A percentile compares a stretch with the other conserved stretches of the same genome.
These are phyloP conservation scores for Myotis brandtii DNA, from an alignment of 2,113 vertebrate genomes.

Conservation along the genomic window DNA sequence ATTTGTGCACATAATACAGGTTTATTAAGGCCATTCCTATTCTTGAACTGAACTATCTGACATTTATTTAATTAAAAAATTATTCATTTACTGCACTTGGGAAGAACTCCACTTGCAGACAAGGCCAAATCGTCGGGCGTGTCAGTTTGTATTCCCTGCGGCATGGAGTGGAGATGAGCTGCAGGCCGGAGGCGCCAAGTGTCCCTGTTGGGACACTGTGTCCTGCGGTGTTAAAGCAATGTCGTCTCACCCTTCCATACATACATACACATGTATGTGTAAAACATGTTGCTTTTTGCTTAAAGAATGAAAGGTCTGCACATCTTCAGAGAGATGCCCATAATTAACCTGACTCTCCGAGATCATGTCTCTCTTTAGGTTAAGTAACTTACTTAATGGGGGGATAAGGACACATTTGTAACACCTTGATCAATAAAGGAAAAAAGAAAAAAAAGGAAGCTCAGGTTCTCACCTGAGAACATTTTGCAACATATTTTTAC, in stretches of 20 bases:
- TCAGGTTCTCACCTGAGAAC: background rate
- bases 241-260: background rate
- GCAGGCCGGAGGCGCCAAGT: background rate
- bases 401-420: too few species aligned
- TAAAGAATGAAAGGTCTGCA: background rate
- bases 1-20: conserved; percentile 26
- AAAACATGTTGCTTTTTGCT: background rate
- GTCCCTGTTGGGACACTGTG: background rate
- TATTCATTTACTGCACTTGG: conserved; percentile 58
- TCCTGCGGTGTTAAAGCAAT: conserved; percentile 4
- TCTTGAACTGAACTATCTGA: conserved; percentile 49
- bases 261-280: background rate
- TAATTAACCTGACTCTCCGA: conserved; percentile 30
- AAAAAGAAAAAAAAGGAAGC: conserved; percentile 15
- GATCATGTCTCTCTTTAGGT: background rate
- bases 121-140: conserved; percentile 29
- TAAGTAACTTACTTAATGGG: conserved; percentile 9
- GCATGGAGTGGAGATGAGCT: conserved; percentile 24
- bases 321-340: background rate
- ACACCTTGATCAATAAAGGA: too few species aligned
- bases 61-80: conserved; percentile 72
- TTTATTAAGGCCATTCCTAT: conserved; percentile 67
- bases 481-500: conserved; percentile 1
- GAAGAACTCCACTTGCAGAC: conserved; percentile 17
- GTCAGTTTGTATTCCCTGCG: conserved; percentile 60